Percentiles rank a stretch among this genome's conserved stretches.
phyloP scores from a whole-genome alignment of 2,113 vertebrate genomes.

The Leptosomus discolor region DNA sequence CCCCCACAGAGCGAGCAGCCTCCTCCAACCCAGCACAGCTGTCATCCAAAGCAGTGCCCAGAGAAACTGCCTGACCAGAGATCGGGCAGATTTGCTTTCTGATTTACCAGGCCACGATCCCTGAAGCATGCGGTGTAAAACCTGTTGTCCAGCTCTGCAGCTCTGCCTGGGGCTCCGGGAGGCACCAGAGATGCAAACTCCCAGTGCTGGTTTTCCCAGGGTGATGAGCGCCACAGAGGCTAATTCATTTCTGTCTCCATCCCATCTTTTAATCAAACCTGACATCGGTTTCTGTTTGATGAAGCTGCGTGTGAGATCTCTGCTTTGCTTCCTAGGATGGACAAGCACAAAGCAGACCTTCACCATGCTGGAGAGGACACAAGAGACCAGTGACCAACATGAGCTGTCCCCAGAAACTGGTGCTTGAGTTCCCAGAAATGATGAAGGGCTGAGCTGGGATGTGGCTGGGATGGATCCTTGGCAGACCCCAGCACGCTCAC shows the following conservation, averaged over 20 bases:
- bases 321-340: not conserved
- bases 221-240: not conserved
- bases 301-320: not conserved
- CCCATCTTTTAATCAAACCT: not conserved
- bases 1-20: accelerated
- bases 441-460: not conserved
- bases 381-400: not conserved
- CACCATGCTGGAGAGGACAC: not conserved
- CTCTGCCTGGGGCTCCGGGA: not conserved
- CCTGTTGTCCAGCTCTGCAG: not conserved
- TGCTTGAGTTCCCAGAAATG: not conserved
- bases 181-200: not conserved
- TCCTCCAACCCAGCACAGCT: not conserved
- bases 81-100: not conserved
- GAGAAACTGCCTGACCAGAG: not conserved
- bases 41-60: accelerated
- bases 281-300: not conserved
- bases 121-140: accelerated
- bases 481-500: not conserved
- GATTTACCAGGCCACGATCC: accelerated
- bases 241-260: not conserved
- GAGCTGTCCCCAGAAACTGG: not conserved
- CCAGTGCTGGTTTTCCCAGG: not conserved
- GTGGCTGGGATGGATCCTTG: not conserved
- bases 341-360: not conserved